Percentiles rank a stretch among this genome's conserved stretches.
Conservation (phyloP, 2,113 vertebrate species). For the Axis porcinus region DNA sequence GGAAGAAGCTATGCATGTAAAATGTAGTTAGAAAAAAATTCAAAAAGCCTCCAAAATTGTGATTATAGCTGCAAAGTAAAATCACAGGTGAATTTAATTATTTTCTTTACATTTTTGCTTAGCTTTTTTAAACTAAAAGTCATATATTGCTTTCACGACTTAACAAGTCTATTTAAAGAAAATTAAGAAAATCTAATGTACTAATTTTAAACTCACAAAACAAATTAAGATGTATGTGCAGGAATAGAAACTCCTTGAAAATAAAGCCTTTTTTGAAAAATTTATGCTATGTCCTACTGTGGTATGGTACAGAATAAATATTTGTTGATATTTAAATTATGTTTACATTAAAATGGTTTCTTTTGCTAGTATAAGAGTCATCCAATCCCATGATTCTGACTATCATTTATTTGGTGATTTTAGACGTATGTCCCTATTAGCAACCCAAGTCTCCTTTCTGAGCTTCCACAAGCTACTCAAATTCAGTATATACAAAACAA, state of each 20-base stretch:
- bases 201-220: background rate
- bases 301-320: background rate
- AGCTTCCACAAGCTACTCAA: background rate
- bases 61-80: background rate
- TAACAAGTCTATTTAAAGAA: background rate
- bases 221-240: background rate
- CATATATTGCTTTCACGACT: background rate
- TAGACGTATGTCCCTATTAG: background rate
- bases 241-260: background rate
- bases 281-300: background rate
- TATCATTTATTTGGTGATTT: slow-evolving; percentile 1
- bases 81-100: slow-evolving; percentile 2
- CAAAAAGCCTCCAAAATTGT: background rate
- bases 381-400: background rate
- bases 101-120: background rate
- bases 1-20: background rate
- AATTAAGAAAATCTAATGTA: background rate
- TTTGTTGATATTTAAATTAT: background rate
- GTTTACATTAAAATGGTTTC: background rate
- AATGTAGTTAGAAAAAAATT: background rate
- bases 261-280: background rate
- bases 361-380: background rate
- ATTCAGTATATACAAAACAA: background rate
- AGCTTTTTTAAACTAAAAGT: background rate
- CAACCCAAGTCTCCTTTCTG: background rate